Conservation (phyloP, 2,888 invertebrate genomes). For the Myathropa florea region DNA sequence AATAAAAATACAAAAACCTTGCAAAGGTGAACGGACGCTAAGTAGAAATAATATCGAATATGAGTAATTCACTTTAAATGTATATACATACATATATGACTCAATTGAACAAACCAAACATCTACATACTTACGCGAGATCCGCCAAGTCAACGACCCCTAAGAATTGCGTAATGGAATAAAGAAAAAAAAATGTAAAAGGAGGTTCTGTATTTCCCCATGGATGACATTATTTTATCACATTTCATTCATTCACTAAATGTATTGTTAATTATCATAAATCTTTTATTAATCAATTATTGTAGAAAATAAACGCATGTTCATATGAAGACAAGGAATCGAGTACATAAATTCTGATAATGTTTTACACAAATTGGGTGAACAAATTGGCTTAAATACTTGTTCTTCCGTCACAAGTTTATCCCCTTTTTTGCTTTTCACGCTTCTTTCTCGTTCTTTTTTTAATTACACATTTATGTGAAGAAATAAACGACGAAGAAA, state of each 20-base stretch:
- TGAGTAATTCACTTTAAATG: conserved; percentile 22
- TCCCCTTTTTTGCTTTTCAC: conserved; percentile 21
- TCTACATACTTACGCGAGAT: conserved; percentile 1
- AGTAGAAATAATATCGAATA: background rate
- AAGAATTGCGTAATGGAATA: background rate
- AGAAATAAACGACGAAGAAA: conserved; percentile 19
- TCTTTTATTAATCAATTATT: conserved; percentile 36
- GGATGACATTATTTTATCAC: conserved; percentile 7
- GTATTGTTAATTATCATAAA: conserved; percentile 36
- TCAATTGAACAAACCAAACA: conserved; percentile 16
- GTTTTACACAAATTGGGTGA: conserved; percentile 16
- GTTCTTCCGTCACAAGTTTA: conserved; percentile 1
- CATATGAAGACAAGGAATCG: background rate
- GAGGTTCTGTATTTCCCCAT: conserved; percentile 10
- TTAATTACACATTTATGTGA: conserved; percentile 54
- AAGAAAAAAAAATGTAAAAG: background rate
- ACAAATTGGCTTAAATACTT: conserved; percentile 6
- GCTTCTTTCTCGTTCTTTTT: conserved; percentile 50
- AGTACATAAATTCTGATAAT: background rate
- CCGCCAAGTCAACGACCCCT: conserved; percentile 30
- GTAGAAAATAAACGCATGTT: background rate
- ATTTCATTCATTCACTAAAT: conserved; percentile 17
- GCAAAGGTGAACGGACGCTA: conserved; percentile 13
- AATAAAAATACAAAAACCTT: background rate
- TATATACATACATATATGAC: background rate